phyloP scores from a whole-genome alignment of 2,113 vertebrate species.

The Alaudala cheleensis region DNA sequence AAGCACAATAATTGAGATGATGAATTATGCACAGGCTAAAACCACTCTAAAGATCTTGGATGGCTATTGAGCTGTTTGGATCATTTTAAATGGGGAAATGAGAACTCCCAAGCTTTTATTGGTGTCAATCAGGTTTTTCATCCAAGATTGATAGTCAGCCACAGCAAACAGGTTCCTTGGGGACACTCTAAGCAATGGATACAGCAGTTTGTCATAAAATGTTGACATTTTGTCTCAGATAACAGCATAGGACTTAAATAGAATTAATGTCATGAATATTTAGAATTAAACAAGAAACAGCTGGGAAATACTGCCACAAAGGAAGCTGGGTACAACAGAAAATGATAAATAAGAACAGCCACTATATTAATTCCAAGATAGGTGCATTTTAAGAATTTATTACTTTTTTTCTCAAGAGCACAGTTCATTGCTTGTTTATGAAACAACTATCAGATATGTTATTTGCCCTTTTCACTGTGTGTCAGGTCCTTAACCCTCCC shows the following conservation, averaged over 20 bases:
- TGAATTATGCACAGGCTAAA: slow-evolving; percentile 22
- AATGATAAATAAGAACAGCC: not conserved
- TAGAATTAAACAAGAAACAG: slow-evolving; percentile 19
- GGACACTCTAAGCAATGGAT: not conserved
- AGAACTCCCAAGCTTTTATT: slow-evolving; percentile 8
- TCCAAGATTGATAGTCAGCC: slow-evolving; percentile 22
- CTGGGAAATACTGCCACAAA: not conserved
- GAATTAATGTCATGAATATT: slow-evolving; percentile 6
- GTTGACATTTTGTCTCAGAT: slow-evolving; percentile 32
- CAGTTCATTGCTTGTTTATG: not conserved
- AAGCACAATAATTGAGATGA: not conserved
- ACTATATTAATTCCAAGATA: not conserved
- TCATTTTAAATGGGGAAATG: slow-evolving; percentile 23
- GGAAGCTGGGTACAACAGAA: not conserved
- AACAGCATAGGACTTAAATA: not conserved
- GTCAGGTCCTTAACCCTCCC: not conserved
- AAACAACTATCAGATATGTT: not conserved
- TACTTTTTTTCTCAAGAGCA: not conserved
- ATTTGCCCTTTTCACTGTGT: not conserved
- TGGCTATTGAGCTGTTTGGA: slow-evolving; percentile 32
- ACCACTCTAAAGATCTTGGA: not conserved
- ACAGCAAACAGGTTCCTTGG: not conserved
- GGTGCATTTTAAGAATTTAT: not conserved
- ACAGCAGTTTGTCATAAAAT: not conserved
- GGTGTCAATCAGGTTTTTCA: slow-evolving; percentile 44